phyloP scores from a whole-genome alignment of 1,140 invertebrate genomes.

The Gonioctena quinquepunctata region DNA sequence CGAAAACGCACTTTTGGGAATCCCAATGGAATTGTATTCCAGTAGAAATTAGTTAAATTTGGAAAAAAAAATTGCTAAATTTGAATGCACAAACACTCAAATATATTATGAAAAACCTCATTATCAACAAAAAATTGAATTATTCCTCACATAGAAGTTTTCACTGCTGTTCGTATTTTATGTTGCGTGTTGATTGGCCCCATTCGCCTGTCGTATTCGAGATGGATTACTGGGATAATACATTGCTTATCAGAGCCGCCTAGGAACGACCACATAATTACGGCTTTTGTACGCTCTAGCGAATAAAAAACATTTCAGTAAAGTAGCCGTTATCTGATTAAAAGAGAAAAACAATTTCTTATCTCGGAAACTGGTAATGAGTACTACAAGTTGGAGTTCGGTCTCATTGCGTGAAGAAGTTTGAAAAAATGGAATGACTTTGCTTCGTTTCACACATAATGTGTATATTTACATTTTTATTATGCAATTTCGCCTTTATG shows the following conservation, averaged over 20 bases:
- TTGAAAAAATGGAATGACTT: constrained; percentile 4
- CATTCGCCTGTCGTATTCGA: constrained; percentile 11
- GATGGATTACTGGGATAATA: constrained; percentile 13
- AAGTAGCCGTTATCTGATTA: constrained; percentile 13
- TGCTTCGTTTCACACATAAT: background rate
- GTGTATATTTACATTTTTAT: background rate
- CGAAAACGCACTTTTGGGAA: too few species aligned
- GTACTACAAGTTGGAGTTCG: constrained; percentile 5
- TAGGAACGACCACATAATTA: constrained; percentile 13
- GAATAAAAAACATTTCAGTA: background rate
- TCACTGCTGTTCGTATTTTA: constrained; percentile 1
- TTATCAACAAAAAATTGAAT: too few species aligned
- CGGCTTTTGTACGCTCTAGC: background rate
- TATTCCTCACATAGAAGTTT: too few species aligned
- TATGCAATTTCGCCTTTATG: background rate
- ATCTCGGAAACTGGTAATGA: constrained; percentile 3
- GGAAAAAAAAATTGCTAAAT: too few species aligned
- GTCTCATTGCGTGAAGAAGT: constrained; percentile 5
- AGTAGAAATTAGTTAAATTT: too few species aligned
- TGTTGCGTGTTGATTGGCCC: constrained; percentile 13
- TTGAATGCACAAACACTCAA: too few species aligned
- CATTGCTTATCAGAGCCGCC: constrained; percentile 13
- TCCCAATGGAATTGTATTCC: too few species aligned
- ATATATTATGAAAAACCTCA: too few species aligned
- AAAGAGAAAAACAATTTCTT: constrained; percentile 12